Evolutionary conservation across 2,888 invertebrate species (phyloP).

Genomic region (Amorpha juglandis): DNA sequence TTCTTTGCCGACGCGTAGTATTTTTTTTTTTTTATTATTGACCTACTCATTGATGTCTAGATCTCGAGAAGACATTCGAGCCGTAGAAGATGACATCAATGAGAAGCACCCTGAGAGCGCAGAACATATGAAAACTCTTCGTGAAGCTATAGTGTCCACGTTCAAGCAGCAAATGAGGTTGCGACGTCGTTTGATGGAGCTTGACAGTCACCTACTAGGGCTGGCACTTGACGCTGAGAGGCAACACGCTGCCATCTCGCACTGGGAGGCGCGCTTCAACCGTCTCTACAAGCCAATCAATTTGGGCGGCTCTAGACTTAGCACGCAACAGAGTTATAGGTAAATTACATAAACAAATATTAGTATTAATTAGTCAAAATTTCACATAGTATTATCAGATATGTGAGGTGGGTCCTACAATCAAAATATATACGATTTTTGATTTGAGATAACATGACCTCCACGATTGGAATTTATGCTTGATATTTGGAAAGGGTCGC

Average conservation of each 20-base stretch:
- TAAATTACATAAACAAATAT: conserved; percentile 40
- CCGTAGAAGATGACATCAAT: conserved; percentile 49
- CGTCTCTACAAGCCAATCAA: conserved; percentile 87
- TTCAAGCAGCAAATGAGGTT: conserved; percentile 97
- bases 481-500: too few species aligned
- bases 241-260: conserved; percentile 94
- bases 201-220: conserved; percentile 94
- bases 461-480: too few species aligned
- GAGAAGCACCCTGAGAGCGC: conserved; percentile 63
- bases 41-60: background rate
- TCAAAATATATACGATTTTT: too few species aligned
- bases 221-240: conserved; percentile 94
- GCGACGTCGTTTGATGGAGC: conserved; percentile 93
- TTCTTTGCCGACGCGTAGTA: too few species aligned
- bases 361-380: background rate
- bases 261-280: conserved; percentile 94
- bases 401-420: too few species aligned
- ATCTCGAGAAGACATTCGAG: conserved; percentile 4
- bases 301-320: conserved; percentile 82
- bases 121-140: conserved; percentile 86
- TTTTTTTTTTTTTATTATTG: too few species aligned
- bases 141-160: conserved; percentile 93
- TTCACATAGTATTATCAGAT: background rate
- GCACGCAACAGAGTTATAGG: conserved; percentile 86
- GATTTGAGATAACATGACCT: too few species aligned